Evolutionary conservation across 1,140 invertebrate species (phyloP), one percentile per base, ranked within the genome.

Genomic region (Ganaspis sp.): DNA sequence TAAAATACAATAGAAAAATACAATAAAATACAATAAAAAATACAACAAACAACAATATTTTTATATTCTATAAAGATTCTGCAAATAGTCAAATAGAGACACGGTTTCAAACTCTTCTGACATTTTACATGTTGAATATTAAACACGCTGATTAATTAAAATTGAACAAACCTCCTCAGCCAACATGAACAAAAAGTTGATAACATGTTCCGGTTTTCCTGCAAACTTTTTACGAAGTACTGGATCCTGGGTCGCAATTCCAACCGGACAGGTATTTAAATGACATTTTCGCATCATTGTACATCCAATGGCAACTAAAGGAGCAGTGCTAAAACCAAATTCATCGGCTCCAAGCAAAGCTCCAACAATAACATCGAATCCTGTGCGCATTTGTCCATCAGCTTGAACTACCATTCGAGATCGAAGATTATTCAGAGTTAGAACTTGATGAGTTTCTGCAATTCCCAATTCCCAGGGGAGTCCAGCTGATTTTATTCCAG

Each of bases 261-360:
- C 99, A 72, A 99, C 99, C 0, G 99, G 99, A 87, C 99, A 99
- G 26, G 99, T 99, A 91, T 99, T 99, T 74, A 99, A 92, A 91
- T 99, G 99, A 89, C 99, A 99, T 90, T 99, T 99, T 71, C 99
- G 93, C 99, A 99, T 99, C 99, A 99, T 99, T 8, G 98, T 99
- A 87, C 99, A 99, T 9, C 99, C 96, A 90, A 99, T 94, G 0
- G 96, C 97, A 89, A 99, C 99, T 49, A 99, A 92, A 0, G 99
- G 98, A 5, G 98, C 98, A 12, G 99, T 99, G 87, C 97, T 98
- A 88, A 99, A 98, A n/a, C 98, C 99, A 92, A 99, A 98, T 92
- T 99, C 98, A 92, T 99, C 99, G 11, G 99, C 99, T 54, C 99
- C 99, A 4, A 99, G 92, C 58, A 99, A 87, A 5, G 97, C 98